These are phyloP conservation scores for Pollenia labialis DNA, from an alignment of 2,888 invertebrate species.

Conservation along the genomic window DNA sequence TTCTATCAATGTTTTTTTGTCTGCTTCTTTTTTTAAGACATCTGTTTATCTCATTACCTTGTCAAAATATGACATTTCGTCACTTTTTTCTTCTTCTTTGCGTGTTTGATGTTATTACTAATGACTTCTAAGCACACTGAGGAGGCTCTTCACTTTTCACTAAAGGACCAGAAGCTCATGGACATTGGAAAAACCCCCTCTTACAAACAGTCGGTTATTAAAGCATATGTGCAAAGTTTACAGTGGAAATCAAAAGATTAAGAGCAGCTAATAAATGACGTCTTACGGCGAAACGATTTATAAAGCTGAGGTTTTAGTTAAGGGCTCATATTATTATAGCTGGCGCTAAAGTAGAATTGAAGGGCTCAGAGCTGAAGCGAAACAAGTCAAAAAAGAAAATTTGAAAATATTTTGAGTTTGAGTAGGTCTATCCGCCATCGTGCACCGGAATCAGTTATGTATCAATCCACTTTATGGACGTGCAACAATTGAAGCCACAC, in stretches of 20 bases:
- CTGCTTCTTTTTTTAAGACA: slow-evolving; percentile 23
- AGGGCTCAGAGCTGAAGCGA: no score
- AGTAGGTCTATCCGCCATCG: no score
- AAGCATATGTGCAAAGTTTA: neutral
- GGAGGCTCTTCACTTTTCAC: slow-evolving; percentile 16
- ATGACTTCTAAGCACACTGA: slow-evolving; percentile 42
- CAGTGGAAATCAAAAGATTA: neutral
- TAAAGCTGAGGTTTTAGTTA: no score
- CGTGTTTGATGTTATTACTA: slow-evolving; percentile 34
- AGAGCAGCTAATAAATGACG: neutral
- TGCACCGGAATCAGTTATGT: no score
- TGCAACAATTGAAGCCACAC: no score
- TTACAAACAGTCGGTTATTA: neutral
- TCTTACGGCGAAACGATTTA: no score
- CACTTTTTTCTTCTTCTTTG: slow-evolving; percentile 21
- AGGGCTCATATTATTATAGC: no score
- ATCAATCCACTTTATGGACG: no score
- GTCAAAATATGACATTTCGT: slow-evolving; percentile 67
- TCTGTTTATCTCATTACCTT: slow-evolving; percentile 66
- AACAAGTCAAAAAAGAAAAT: no score
- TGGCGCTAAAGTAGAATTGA: no score
- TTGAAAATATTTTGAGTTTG: no score
- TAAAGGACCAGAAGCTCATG: neutral
- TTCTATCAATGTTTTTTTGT: slow-evolving; percentile 11
- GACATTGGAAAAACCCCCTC: neutral